Conservation (phyloP, 2,888 invertebrate species). For the Lithophane semibrunnea region DNA sequence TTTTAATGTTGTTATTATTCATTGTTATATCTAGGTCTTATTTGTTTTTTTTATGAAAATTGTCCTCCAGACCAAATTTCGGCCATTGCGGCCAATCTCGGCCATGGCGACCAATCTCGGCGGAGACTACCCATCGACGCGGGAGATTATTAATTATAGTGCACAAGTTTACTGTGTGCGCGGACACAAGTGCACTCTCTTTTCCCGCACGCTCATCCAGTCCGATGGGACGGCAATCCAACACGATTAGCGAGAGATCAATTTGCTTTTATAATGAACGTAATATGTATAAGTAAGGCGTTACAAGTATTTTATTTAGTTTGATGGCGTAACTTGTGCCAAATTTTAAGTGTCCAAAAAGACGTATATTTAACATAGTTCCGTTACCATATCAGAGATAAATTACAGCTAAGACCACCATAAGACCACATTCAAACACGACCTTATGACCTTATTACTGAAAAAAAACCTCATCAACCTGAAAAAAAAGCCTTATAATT, state of each 20-base stretch:
- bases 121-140: neutral
- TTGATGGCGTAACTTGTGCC: neutral
- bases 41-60: neutral
- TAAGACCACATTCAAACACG: neutral
- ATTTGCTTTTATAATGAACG: neutral
- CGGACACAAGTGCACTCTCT: neutral
- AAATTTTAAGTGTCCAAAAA: neutral
- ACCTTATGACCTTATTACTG: neutral
- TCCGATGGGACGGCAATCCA: neutral
- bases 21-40: neutral
- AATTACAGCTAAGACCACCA: too few relatives aligned
- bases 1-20: slow-evolving; percentile 1
- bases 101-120: too few relatives aligned
- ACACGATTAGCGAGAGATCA: neutral
- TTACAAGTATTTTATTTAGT: neutral
- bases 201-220: neutral
- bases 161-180: too few relatives aligned
- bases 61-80: neutral
- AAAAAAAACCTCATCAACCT: neutral
- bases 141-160: neutral
- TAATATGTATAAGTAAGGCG: neutral
- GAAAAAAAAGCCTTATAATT: neutral
- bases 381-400: too few relatives aligned
- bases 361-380: neutral
- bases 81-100: neutral